Base-by-base conservation (phyloP, 2,888 invertebrate genomes). In the Lysandra bellargus region DNA sequence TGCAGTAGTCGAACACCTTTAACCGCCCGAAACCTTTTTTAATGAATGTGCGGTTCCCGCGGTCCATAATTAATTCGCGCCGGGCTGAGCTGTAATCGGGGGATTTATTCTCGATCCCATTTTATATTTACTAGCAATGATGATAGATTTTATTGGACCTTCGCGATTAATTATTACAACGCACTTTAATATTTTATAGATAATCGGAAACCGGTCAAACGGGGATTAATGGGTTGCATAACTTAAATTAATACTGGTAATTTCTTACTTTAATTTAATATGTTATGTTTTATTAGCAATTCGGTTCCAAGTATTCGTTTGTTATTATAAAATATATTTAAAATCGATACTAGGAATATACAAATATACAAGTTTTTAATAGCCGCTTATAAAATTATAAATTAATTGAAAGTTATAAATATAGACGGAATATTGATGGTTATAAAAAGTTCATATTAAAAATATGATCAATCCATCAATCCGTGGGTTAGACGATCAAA, bases 11-110 rank as follows among this genome's bases (percentile, higher is more conserved):
- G 53, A 76, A 33, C 30, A 53, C 76, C 76, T 76, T 74, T 76
- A 57, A 57, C 33, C 14, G 57, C 14, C 30, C 69, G 44, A 79
- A 75, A 61, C 44, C 37, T 53, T 79, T 79, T 44, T 33, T 75
- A 14, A 61, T 74, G 23, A 49, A 78, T 74, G 57, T 74, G 64
- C 61, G 78, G 57, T 76, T 49, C 61, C 49, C 49, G 60, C 23
- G 73, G 60, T 73, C 61, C 17, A 75, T 79, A 57, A 79, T 79
- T 79, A 75, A 74, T 79, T 79, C 30, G 14, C 44, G 75, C 61
- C 60, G 60, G 6, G 79, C 60, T 79, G 73, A 75, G 75, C 79
- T 75, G 61, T 84, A 84, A 82, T 83, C 79, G 82, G 78, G 82
- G 83, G 85, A 81, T 80, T 80, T 72, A 80, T 79, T 78, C 77